Conservation (phyloP, 2,797 vertebrate species). For the Gymnoscopelus microlampas region DNA sequence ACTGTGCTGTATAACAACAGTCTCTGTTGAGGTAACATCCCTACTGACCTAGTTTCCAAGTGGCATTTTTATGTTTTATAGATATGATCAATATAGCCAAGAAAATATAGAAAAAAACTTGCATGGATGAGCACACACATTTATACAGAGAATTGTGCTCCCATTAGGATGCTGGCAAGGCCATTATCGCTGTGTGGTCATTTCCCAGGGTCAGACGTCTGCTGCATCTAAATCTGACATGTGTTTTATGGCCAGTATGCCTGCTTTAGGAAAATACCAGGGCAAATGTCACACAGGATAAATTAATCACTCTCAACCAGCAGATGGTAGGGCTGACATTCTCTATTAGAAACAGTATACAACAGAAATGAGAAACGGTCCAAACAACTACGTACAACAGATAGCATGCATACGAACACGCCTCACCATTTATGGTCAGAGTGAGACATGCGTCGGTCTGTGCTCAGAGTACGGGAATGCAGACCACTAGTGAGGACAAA, state of each 20-base stretch:
- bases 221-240: conserved; percentile 35
- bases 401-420: conserved; percentile 29
- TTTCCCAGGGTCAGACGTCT: conserved; percentile 54
- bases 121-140: not conserved
- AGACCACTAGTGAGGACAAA: conserved; percentile 21
- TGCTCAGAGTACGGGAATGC: conserved; percentile 36
- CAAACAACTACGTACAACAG: not conserved
- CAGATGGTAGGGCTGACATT: conserved; percentile 13
- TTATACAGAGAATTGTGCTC: not conserved
- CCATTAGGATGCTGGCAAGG: conserved; percentile 5
- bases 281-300: conserved; percentile 53
- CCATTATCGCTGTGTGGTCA: conserved; percentile 19
- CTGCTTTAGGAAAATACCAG: conserved; percentile 41
- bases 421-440: conserved; percentile 67
- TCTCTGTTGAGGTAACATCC: no score
- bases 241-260: conserved; percentile 38
- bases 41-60: not conserved
- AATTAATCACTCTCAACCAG: conserved; percentile 20
- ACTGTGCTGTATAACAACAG: not conserved
- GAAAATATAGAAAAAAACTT: not conserved
- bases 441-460: conserved; percentile 17
- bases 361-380: conserved; percentile 17
- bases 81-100: not conserved
- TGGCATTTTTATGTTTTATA: not conserved
- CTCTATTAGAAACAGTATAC: conserved; percentile 30